Percentiles rank a stretch among this genome's conserved stretches.
Evolutionary conservation across 2,797 vertebrate genomes (phyloP).

Genomic region (Perodicticus potto): DNA sequence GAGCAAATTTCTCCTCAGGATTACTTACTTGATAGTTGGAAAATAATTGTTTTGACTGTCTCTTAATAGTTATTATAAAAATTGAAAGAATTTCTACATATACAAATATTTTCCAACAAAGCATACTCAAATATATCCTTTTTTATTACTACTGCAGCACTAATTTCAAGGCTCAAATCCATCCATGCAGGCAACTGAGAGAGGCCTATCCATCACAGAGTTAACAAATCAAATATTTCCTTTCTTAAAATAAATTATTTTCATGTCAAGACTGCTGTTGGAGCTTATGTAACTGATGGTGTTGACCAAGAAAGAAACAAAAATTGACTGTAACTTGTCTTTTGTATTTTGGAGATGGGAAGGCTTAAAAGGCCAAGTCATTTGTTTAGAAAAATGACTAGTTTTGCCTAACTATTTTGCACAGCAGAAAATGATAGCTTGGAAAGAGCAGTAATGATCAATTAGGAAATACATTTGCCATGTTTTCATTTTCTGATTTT

Average conservation of each 20-base stretch:
- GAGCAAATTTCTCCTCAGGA: background rate
- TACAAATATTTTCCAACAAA: constrained; percentile 59
- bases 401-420: constrained; percentile 66
- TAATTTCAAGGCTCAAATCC: constrained; percentile 37
- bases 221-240: constrained; percentile 57
- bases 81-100: background rate
- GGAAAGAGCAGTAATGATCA: constrained; percentile 50
- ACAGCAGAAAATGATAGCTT: constrained; percentile 73
- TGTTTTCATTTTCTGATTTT: constrained; percentile 62
- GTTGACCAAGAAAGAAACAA: constrained; percentile 30
- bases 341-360: constrained; percentile 63
- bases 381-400: constrained; percentile 72
- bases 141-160: constrained; percentile 12
- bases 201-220: background rate
- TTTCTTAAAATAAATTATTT: constrained; percentile 68
- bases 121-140: background rate
- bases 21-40: background rate
- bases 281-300: constrained; percentile 49
- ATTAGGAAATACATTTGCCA: constrained; percentile 56
- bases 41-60: background rate
- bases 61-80: constrained; percentile 45
- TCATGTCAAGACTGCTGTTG: constrained; percentile 38
- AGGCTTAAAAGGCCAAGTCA: constrained; percentile 45
- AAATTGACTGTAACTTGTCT: constrained; percentile 35
- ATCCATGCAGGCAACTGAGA: background rate